phyloP scores from a whole-genome alignment of 1,140 invertebrate species.

The Drosophila virilis region DNA sequence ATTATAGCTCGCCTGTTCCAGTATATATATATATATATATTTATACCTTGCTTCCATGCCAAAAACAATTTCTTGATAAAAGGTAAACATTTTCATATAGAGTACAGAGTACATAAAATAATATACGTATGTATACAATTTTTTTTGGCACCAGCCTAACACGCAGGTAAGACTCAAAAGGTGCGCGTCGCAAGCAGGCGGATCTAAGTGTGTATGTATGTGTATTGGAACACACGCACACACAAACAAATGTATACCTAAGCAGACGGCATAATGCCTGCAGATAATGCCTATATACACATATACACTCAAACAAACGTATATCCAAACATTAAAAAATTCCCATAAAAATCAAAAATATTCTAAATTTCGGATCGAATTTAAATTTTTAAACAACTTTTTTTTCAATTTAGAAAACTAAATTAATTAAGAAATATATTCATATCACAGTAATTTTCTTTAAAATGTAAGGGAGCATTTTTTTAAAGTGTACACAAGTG shows the following conservation, averaged over 20 bases:
- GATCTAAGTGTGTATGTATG: conserved; percentile 8
- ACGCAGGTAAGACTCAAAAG: conserved; percentile 56
- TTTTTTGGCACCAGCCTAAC: conserved; percentile 49
- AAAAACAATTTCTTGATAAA: neutral
- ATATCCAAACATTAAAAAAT: conserved; percentile 10
- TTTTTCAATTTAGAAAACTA: no score
- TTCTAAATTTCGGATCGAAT: no score
- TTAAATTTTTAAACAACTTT: no score
- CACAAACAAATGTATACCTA: neutral
- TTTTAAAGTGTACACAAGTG: conserved; percentile 5
- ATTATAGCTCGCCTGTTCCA: no score
- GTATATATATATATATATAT: neutral
- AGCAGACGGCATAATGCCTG: conserved; percentile 1
- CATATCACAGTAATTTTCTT: no score
- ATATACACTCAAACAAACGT: conserved; percentile 12
- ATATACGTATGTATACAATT: neutral
- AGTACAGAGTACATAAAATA: neutral
- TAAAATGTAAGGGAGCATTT: no score
- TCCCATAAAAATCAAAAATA: no score
- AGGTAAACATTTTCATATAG: neutral
- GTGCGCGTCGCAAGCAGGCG: neutral
- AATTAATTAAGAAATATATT: no score
- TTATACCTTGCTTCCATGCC: no score
- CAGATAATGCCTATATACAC: conserved; percentile 41
- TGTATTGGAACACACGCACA: neutral